These are phyloP conservation scores for Heteromurus nitidus DNA, from an alignment of 2,888 invertebrate species.

Conservation along the genomic window DNA sequence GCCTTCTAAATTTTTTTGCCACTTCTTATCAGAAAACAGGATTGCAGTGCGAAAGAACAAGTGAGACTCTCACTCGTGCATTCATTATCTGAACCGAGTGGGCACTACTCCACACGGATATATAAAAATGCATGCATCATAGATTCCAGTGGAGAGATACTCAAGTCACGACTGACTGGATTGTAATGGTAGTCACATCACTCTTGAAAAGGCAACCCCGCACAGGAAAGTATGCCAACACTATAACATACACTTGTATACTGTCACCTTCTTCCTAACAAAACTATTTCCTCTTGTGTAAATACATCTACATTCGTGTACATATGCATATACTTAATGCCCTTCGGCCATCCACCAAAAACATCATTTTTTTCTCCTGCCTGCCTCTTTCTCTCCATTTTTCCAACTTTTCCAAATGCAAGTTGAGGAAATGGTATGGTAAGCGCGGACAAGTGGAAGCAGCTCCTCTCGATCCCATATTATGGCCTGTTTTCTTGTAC, in stretches of 20 bases:
- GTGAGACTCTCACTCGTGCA: not conserved
- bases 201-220: not conserved
- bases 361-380: not conserved
- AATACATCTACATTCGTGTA: not conserved
- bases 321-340: not conserved
- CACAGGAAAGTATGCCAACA: not conserved
- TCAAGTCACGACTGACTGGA: slow-evolving; percentile 1
- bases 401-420: not conserved
- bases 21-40: too few relatives aligned
- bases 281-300: not conserved
- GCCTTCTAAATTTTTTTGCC: too few relatives aligned
- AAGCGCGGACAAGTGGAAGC: too few relatives aligned
- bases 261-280: too few relatives aligned
- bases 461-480: too few relatives aligned
- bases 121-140: not conserved
- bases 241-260: too few relatives aligned
- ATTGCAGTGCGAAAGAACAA: not conserved
- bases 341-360: not conserved
- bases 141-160: not conserved
- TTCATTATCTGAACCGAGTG: not conserved
- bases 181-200: slow-evolving; percentile 5
- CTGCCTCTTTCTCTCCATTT: too few relatives aligned
- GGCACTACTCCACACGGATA: not conserved
- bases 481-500: not conserved
- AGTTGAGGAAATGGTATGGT: not conserved